phyloP scores from a whole-genome alignment of 2,888 invertebrate species.

The Miltochrista miniata region DNA sequence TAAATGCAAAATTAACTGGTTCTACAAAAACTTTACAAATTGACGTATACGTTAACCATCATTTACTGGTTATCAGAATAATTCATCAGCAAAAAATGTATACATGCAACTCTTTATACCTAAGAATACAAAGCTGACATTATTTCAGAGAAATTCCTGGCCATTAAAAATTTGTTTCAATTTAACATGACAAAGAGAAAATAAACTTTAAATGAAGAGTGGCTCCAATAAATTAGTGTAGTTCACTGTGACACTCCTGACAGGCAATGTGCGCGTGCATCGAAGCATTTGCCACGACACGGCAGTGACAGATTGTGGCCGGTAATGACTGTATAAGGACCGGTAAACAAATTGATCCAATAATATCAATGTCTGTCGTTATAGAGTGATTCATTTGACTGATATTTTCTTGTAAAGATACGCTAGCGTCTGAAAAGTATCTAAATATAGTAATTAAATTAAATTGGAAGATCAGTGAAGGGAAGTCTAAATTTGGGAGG shows the following conservation, averaged over 20 bases:
- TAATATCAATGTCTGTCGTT: constrained; percentile 7
- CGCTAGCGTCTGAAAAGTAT: no score
- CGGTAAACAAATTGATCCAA: constrained; percentile 6
- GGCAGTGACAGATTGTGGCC: constrained; percentile 29
- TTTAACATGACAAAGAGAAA: constrained; percentile 42
- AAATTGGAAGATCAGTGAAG: no score
- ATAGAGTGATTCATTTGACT: background rate
- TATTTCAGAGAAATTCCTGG: constrained; percentile 7
- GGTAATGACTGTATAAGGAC: constrained; percentile 35
- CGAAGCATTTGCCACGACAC: constrained; percentile 25
- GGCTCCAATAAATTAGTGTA: constrained; percentile 47
- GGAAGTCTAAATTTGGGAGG: no score
- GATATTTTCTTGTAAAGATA: background rate
- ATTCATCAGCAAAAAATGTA: no score
- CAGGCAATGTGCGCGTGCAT: constrained; percentile 31
- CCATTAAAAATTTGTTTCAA: constrained; percentile 41
- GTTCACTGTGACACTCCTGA: constrained; percentile 34
- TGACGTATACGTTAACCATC: no score
- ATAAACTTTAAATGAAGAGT: constrained; percentile 49
- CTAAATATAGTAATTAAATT: no score
- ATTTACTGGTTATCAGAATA: no score
- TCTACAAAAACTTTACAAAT: no score
- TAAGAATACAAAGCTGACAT: no score
- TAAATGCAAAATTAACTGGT: no score
- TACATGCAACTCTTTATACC: no score